Base-by-base conservation (phyloP, 1,140 invertebrate genomes). In the Telenomus remus region DNA sequence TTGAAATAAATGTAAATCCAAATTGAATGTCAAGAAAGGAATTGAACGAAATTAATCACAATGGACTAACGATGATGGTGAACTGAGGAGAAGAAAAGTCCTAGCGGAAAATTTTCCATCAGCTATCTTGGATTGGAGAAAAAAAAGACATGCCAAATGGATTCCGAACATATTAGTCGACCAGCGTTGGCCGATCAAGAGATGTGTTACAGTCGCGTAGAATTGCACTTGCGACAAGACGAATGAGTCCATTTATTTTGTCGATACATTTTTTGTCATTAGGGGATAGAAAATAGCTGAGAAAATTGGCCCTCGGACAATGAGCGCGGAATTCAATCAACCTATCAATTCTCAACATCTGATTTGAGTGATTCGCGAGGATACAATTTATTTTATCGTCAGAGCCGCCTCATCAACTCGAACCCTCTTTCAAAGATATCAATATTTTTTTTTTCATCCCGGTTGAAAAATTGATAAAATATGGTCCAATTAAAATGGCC, bases 111-210 rank as follows among this genome's bases (percentile, higher is more conserved):
- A 55, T 56, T 65, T 65, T 54, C 50, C 37, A 64, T 54, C 43
- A 47, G 39, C 50, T 49, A 49, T 6, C 19, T 65, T 49, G 1
- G 0, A 4, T 15, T 33, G 8, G n/a, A 51, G 50, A 50, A 66
- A 66, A 65, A 57, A 49, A 46, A 6, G n/a, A 47, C 16, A 44
- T 57, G 64, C 55, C 64, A 53, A 59, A 54, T 59, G 64, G 42
- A 68, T 68, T 68, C 55, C 48, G 57, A 44, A 57, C 64, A 35
- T 57, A 43, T 43, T 47, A 48, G 61, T 48, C 47, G 19, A 46
- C 42, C 53, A 63, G 10, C 53, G 59, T 47, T 35, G 48, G 55
- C 57, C 54, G 50, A 51, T 33, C 11, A 46, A 10, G 48, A 59
- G 48, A 68, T 68, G 48, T 59, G 48, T 59, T 59, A 39, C 53